These are phyloP conservation scores for Carcharodon carcharias DNA, from an alignment of 2,797 vertebrate species.

Conservation along the genomic window DNA sequence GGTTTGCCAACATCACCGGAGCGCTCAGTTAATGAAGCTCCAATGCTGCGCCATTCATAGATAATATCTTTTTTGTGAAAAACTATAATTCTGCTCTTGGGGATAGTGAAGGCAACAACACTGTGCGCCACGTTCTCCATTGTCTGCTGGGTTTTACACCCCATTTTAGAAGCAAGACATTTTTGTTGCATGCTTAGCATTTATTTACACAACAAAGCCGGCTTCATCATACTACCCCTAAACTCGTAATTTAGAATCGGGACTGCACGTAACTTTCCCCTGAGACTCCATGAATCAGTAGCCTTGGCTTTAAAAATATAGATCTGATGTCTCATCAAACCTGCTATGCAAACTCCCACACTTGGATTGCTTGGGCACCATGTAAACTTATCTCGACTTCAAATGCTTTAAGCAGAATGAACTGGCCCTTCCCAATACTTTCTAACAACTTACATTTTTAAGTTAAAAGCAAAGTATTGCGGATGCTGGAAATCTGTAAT, in stretches of 20 bases:
- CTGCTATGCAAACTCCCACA: neutral
- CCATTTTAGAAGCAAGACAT: neutral
- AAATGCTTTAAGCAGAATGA: neutral
- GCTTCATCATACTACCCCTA: too few relatives aligned
- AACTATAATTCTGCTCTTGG: neutral
- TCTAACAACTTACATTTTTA: neutral
- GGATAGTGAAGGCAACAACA: neutral
- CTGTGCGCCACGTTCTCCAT: neutral
- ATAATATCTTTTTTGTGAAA: neutral
- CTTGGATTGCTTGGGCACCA: neutral
- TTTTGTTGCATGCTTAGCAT: neutral
- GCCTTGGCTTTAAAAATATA: neutral
- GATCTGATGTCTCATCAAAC: neutral
- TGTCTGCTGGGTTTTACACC: neutral
- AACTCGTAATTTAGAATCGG: neutral
- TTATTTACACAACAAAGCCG: neutral
- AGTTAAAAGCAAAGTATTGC: too few relatives aligned
- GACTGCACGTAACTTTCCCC: neutral
- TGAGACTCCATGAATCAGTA: neutral
- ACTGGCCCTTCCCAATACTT: neutral
- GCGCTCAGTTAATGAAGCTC: neutral
- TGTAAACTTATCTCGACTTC: neutral
- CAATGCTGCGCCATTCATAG: neutral
- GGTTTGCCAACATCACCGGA: neutral
- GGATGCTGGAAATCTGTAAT: too few relatives aligned